Evolutionary conservation across 2,113 vertebrate genomes (phyloP).

Genomic region (Crotalus viridis): DNA sequence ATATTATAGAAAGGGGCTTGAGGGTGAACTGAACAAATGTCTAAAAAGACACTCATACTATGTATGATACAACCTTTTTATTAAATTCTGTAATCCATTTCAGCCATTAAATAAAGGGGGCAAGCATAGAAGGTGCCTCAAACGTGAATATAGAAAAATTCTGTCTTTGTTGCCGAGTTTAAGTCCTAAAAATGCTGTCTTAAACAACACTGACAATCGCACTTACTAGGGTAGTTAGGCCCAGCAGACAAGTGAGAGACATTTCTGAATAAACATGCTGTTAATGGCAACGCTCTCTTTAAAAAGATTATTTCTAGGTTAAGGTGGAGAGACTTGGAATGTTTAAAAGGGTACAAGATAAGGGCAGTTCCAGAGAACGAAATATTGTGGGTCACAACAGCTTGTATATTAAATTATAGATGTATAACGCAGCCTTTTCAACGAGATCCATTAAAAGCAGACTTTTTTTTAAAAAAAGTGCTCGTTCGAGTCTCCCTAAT

Average conservation of each 20-base stretch:
- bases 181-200: not conserved
- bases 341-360: not conserved
- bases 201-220: not conserved
- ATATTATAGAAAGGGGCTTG: not conserved
- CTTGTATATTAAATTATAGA: not conserved
- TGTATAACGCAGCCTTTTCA: not conserved
- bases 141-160: not conserved
- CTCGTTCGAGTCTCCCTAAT: not conserved
- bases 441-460: not conserved
- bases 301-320: not conserved
- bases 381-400: not conserved
- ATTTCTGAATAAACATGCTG: not conserved
- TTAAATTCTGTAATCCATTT: not conserved
- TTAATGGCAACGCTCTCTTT: not conserved
- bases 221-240: not conserved
- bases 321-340: not conserved
- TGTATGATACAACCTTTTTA: not conserved
- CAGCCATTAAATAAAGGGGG: not conserved
- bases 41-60: not conserved
- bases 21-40: not conserved
- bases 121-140: not conserved
- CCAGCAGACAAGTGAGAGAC: not conserved
- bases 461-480: not conserved
- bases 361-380: not conserved
- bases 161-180: not conserved